Evolutionary conservation across 2,797 vertebrate species (phyloP).

Genomic region (Cynopterus sphinx): DNA sequence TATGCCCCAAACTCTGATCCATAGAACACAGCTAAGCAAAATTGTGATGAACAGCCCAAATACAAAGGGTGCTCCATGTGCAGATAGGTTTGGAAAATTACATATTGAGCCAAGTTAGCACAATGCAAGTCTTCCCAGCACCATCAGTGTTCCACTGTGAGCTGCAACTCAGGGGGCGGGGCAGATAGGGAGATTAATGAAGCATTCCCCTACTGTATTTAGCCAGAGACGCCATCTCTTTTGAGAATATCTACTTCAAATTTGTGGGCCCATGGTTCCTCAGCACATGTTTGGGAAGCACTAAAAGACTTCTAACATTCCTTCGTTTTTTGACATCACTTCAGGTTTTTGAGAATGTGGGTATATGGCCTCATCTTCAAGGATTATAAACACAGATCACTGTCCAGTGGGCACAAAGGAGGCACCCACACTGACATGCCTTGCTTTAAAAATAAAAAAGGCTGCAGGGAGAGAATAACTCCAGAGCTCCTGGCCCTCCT

Average conservation of each 20-base stretch:
- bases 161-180: background rate
- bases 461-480: background rate
- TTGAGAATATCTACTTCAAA: background rate
- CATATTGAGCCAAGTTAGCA: background rate
- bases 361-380: background rate
- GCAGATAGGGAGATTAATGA: too few species aligned
- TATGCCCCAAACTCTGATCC: background rate
- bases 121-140: background rate
- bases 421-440: accelerated
- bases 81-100: background rate
- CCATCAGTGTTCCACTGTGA: background rate
- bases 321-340: background rate
- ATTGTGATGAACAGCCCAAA: background rate
- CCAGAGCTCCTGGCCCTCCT: background rate
- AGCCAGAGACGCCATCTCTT: background rate
- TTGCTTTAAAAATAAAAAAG: background rate
- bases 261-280: background rate
- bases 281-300: background rate
- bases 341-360: background rate
- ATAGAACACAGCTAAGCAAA: background rate
- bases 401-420: background rate
- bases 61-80: background rate
- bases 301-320: background rate
- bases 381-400: background rate
- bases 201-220: background rate